These are phyloP conservation scores for Drosophila quasianomalipes DNA, from an alignment of 2,888 invertebrate genomes.

Conservation along the genomic window DNA sequence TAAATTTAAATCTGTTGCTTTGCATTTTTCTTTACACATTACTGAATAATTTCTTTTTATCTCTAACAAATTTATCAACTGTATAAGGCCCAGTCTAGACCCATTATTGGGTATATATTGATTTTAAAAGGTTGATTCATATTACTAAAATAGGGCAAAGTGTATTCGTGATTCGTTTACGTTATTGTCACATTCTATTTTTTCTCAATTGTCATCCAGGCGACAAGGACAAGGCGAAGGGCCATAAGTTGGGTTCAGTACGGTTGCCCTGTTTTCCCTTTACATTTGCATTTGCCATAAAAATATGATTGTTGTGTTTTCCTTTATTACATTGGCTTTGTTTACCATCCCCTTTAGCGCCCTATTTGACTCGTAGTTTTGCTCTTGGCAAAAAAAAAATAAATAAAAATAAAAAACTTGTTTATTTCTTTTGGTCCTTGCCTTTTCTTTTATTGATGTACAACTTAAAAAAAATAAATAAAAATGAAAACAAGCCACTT, in stretches of 20 bases:
- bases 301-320: constrained; percentile 78
- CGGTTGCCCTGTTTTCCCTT: constrained; percentile 46
- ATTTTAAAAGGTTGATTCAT: no score
- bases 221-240: constrained; percentile 54
- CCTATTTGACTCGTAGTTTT: constrained; percentile 42
- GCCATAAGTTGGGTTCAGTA: constrained; percentile 39
- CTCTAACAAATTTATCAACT: not conserved
- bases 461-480: constrained; percentile 44
- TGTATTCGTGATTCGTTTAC: not conserved
- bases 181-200: constrained; percentile 4
- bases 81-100: not conserved
- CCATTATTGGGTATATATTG: not conserved
- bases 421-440: constrained; percentile 46
- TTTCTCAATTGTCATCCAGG: constrained; percentile 33
- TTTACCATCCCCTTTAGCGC: constrained; percentile 42
- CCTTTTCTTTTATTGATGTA: constrained; percentile 57
- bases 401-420: constrained; percentile 34
- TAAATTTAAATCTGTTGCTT: not conserved
- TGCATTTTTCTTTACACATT: not conserved
- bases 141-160: not conserved
- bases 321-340: constrained; percentile 70
- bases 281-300: constrained; percentile 75
- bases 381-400: constrained; percentile 33
- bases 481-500: constrained; percentile 44
- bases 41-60: not conserved